These are phyloP conservation scores for Lasioglossum oenotherae DNA, from an alignment of 2,888 invertebrate species.

Conservation along the genomic window DNA sequence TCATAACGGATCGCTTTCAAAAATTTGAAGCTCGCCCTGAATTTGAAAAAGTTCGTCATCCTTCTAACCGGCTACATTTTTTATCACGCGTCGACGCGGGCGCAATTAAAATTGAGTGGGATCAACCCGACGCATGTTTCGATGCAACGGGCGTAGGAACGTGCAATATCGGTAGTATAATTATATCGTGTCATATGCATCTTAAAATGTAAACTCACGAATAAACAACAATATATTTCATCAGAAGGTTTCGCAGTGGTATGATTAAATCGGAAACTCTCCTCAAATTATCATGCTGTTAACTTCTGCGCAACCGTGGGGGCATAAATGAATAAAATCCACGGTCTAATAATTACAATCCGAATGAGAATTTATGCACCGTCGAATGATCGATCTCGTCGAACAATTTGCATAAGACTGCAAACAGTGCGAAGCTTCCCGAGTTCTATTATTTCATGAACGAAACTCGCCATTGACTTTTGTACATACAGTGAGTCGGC, in stretches of 20 bases:
- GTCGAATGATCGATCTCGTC: background rate
- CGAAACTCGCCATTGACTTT: conserved; percentile 24
- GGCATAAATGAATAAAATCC: background rate
- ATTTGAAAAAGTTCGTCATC: background rate
- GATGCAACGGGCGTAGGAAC: background rate
- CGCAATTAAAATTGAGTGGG: background rate
- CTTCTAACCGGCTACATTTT: background rate
- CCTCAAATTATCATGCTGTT: background rate
- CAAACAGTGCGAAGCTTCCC: background rate
- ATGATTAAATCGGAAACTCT: background rate
- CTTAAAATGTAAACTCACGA: background rate
- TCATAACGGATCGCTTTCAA: background rate
- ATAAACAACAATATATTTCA: background rate
- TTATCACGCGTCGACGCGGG: background rate
- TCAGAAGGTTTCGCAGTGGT: background rate
- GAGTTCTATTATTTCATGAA: conserved; percentile 24
- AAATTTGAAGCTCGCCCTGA: background rate
- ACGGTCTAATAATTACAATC: background rate
- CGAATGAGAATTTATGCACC: background rate
- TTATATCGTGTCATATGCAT: background rate
- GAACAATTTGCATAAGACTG: background rate
- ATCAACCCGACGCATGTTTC: background rate
- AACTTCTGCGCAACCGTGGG: background rate
- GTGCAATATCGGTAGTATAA: background rate
- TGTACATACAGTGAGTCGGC: background rate